Base-by-base conservation (phyloP, 2,888 invertebrate species). In the Brachyptera putata region DNA sequence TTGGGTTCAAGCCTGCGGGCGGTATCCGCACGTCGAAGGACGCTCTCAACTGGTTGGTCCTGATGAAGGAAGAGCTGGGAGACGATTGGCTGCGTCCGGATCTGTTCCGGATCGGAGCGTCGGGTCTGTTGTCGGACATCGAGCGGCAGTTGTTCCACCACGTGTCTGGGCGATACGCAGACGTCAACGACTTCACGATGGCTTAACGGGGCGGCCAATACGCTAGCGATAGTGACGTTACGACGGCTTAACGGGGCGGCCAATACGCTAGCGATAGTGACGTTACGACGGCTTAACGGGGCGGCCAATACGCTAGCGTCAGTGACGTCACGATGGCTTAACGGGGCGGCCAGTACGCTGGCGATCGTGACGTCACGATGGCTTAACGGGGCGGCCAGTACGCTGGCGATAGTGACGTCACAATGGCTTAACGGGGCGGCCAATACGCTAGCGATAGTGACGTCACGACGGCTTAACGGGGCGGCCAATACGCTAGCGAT, bases 1-100 rank as follows among this genome's bases (percentile, higher is more conserved):
- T 98, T 64, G 99, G 99, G 1, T 82, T 99, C 61, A 99, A 99
- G 76, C 96, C 99, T 18, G 99, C 99, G 18, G 99, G 99, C 14
- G 99, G 99, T 7, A 91, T 99, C 48, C 83, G 89, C 65, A 91
- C 90, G 0, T 82, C 87, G 0, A 80, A 82, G 49, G 95, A 98
- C 72, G 91, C 94, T 0, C 79, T 96, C 26, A 79, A 85, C 62
- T 99, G 95, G 95, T 77, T 95, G 68, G 80, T 86, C 3, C 75
- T 99, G 61, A 83, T 97, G 7, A 84, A 90, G 71, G 85, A 85
- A 67, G 86, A 93, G 65, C 79, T 99, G 14, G 98, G 97, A 1
- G 76, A 84, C 57, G 85, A 88, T 14, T 99, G 97, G 96, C 75
- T 96, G 50, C 80, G 79, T 7, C 88, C 86, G 0, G 71, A 84